phyloP scores from a whole-genome alignment of 1,140 invertebrate genomes.

The Drosophila subpulchrella region DNA sequence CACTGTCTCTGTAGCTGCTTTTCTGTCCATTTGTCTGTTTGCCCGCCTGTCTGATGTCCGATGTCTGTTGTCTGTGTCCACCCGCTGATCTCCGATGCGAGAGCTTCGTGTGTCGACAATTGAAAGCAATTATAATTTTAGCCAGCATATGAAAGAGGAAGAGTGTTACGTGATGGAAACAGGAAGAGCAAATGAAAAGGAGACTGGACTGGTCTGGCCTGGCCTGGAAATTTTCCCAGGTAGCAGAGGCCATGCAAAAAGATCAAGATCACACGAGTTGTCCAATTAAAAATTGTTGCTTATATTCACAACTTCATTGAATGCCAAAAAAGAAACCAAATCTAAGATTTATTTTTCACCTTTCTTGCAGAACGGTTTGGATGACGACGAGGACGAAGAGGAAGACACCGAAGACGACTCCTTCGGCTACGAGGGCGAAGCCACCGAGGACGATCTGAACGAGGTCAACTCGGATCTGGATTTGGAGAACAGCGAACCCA shows the following conservation, averaged over 20 bases:
- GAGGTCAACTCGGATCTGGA: constrained; percentile 78
- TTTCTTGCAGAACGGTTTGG: constrained; percentile 62
- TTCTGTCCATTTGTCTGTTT: constrained; percentile 30
- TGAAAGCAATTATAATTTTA: constrained; percentile 76
- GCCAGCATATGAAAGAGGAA: constrained; percentile 23
- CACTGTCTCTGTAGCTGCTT: constrained; percentile 15
- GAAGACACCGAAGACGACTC: constrained; percentile 75
- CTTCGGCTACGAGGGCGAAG: constrained; percentile 70
- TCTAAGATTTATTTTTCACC: background rate
- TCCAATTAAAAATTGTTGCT: constrained; percentile 35
- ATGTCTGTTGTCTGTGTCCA: constrained; percentile 33
- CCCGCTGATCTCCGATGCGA: constrained; percentile 45
- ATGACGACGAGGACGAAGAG: constrained; percentile 66
- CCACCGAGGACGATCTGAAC: constrained; percentile 81
- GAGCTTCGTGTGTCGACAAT: constrained; percentile 55
- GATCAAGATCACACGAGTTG: constrained; percentile 42
- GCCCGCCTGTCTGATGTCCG: constrained; percentile 25
- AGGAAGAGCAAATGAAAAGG: constrained; percentile 30
- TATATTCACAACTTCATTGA: constrained; percentile 29
- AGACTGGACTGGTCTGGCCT: constrained; percentile 17
- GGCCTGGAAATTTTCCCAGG: constrained; percentile 20
- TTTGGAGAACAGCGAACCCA: constrained; percentile 45
- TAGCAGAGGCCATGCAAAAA: background rate
- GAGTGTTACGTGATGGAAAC: constrained; percentile 50
- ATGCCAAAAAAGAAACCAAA: background rate